Conservation (phyloP, 2,797 vertebrate genomes). For the Yasuhikotakia modesta region DNA sequence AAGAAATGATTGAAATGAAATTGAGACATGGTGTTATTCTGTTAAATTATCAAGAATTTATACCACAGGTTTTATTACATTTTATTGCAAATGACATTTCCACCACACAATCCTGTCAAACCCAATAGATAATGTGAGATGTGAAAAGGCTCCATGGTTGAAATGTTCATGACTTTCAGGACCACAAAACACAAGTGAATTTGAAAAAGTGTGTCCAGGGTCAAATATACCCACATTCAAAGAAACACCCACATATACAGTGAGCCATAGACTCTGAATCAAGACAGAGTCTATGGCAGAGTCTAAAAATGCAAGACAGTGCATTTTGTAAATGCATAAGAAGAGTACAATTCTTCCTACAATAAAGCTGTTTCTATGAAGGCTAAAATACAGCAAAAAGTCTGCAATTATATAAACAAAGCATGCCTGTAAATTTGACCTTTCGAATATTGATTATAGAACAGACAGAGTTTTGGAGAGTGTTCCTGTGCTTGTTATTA, state of each 20-base stretch:
- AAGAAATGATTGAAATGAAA: background rate
- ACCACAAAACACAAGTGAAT: no score
- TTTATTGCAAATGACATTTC: no score
- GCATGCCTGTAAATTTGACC: background rate
- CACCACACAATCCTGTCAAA: no score
- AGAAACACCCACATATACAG: no score
- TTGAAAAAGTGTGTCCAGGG: no score
- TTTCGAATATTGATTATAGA: background rate
- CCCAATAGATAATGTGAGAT: no score
- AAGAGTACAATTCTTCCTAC: background rate
- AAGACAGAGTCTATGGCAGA: no score
- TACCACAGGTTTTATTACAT: background rate
- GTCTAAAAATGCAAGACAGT: no score
- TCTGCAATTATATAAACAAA: background rate
- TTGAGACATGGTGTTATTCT: background rate
- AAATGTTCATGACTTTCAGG: no score
- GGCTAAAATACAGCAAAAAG: constrained; percentile 2
- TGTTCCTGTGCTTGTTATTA: background rate
- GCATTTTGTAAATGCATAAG: background rate
- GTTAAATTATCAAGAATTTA: background rate
- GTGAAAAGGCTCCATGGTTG: no score
- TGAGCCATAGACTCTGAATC: no score
- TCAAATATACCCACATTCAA: no score
- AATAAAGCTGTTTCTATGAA: background rate
- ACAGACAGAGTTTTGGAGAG: background rate